Conservation (phyloP, 2,888 invertebrate genomes). For the Timandra comae region DNA sequence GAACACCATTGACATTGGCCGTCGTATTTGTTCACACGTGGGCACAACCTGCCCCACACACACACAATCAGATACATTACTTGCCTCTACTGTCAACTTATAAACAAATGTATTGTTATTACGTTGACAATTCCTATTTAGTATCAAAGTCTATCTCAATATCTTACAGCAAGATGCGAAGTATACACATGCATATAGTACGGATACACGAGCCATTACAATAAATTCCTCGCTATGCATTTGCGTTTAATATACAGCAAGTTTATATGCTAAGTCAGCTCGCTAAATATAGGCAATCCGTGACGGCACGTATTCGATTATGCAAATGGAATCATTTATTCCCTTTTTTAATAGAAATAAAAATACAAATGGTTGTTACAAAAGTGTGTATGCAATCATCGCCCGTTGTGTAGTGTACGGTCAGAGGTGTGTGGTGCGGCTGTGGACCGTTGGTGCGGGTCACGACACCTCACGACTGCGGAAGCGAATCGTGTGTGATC, state of each 20-base stretch:
- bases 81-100: constrained; percentile 6
- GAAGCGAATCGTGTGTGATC: constrained; percentile 35
- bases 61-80: constrained; percentile 19
- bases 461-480: constrained; percentile 51
- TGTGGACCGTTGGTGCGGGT: constrained; percentile 22
- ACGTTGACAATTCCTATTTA: too few species aligned
- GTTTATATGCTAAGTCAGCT: constrained; percentile 34
- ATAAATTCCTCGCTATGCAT: constrained; percentile 46
- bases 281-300: constrained; percentile 50
- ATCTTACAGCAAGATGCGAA: too few species aligned
- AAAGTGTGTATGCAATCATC: constrained; percentile 9
- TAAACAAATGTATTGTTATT: too few species aligned
- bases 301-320: constrained; percentile 46
- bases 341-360: constrained; percentile 51
- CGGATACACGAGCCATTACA: constrained; percentile 39
- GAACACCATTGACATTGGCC: constrained; percentile 53
- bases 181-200: constrained; percentile 20
- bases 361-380: constrained; percentile 26
- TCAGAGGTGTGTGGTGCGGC: constrained; percentile 37
- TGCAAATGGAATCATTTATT: constrained; percentile 58
- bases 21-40: constrained; percentile 12
- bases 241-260: constrained; percentile 28
- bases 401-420: constrained; percentile 36
- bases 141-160: too few species aligned
- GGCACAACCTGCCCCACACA: constrained; percentile 7